Evolutionary conservation across 1,140 invertebrate species (phyloP).

Genomic region (Drosophila quadrilineata): DNA sequence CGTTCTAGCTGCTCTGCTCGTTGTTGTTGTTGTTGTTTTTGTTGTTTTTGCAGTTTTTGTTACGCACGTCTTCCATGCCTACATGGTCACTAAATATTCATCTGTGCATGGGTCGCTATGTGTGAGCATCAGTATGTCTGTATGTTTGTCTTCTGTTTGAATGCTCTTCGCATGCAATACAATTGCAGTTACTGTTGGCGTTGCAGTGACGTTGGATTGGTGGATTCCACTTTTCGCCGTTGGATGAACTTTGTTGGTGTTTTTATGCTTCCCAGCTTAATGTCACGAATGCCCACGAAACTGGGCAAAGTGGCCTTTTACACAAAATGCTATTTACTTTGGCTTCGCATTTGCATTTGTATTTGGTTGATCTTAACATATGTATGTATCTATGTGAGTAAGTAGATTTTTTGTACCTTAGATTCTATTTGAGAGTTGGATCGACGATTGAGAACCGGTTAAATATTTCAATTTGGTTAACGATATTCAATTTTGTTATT

Average conservation of each 20-base stretch:
- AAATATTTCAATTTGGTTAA: conserved; percentile 31
- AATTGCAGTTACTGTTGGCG: conserved; percentile 58
- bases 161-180: conserved; percentile 56
- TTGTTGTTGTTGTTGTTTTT: conserved; percentile 27
- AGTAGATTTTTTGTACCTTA: conserved; percentile 41
- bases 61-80: conserved; percentile 66
- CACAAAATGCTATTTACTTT: neutral
- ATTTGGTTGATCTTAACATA: too few species aligned
- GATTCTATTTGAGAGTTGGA: conserved; percentile 39
- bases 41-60: conserved; percentile 46
- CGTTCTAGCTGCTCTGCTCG: conserved; percentile 38
- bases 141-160: conserved; percentile 18
- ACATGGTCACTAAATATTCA: conserved; percentile 45
- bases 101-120: conserved; percentile 12
- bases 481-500: conserved; percentile 49
- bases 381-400: conserved; percentile 38
- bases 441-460: conserved; percentile 58
- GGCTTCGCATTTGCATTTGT: conserved; percentile 64
- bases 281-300: conserved; percentile 51
- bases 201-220: too few species aligned
- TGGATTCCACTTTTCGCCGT: conserved; percentile 56
- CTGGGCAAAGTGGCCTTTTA: conserved; percentile 38
- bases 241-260: conserved; percentile 55
- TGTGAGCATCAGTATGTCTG: neutral
- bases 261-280: conserved; percentile 38